Evolutionary conservation across 2,888 invertebrate species (phyloP), one percentile per base, ranked within the genome.

Genomic region (Hirtodrosophila cameraria): DNA sequence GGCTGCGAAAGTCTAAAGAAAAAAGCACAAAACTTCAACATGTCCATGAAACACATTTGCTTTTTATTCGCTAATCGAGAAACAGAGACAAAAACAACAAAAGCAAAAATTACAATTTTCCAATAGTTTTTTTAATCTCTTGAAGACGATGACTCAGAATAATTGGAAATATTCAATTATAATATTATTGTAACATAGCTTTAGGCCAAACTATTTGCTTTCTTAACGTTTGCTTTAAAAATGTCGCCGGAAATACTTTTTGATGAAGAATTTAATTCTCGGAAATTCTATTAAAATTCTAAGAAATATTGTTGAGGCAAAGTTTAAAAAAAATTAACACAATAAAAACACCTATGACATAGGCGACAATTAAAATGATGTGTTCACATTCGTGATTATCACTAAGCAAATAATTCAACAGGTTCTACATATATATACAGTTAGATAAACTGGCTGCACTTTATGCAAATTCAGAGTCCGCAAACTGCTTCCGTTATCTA

Each of bases 21-120:
- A n/a, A n/a, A n/a, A n/a, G n/a, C n/a, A n/a, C 30, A 49, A 53
- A 45, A 45, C 35, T 38, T 12, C 30, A 33, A 3, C 39, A 31
- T 41, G 77, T 66, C 77, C 83, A 28, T 79, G 80, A 79, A 72
- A 69, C 42, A 66, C 57, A 69, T 62, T 64, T 59, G 49, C 20
- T 11, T 41, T 58, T 50, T 13, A 7, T 23, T 6, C 18, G 16
- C 48, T 11, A 36, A 41, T 45, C 30, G 46, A 35, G 12, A 27
- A 7, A 27, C 27, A 39, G 13, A 8, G 7, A 9, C 9, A 23
- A 7, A 15, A 33, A 25, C 23, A 50, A 48, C 25, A 20, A n/a
- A 28, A 11, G 31, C 4, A 33, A 50, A 49, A 18, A 18, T 62
- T 20, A 8, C 23, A 45, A 54, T 43, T 59, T 54, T 39, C 23